Percentiles rank a stretch among this genome's conserved stretches.
Evolutionary conservation across 2,888 invertebrate species (phyloP).

Genomic region (Parascotia fuliginaria): DNA sequence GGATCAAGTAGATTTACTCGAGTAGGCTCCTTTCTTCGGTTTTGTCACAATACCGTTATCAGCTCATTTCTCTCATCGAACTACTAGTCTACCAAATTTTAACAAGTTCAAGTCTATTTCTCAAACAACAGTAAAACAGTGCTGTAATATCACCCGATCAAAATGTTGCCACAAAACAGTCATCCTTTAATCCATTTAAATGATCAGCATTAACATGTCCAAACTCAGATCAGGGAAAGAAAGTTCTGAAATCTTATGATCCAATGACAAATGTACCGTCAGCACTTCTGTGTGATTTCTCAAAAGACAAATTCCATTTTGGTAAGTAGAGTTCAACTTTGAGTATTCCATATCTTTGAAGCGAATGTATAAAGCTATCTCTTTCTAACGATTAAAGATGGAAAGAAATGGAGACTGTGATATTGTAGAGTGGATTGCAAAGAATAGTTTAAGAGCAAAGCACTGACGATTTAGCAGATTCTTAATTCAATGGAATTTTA

Average conservation of each 20-base stretch:
- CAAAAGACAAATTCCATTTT: constrained; percentile 45
- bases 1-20: too few relatives aligned
- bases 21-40: too few relatives aligned
- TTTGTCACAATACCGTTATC: too few relatives aligned
- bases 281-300: constrained; percentile 31
- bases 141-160: background rate
- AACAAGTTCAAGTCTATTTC: too few relatives aligned
- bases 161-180: background rate
- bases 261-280: constrained; percentile 29
- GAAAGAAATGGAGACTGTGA: constrained; percentile 10
- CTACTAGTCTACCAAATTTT: too few relatives aligned
- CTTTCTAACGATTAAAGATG: background rate
- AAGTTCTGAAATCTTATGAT: constrained; percentile 27
- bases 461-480: constrained; percentile 7
- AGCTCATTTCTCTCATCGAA: too few relatives aligned
- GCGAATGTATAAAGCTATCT: constrained; percentile 9
- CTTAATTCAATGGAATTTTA: constrained; percentile 12
- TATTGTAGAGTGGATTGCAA: constrained; percentile 17
- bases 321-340: constrained; percentile 32
- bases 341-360: constrained; percentile 33
- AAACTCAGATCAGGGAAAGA: constrained; percentile 21
- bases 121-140: background rate
- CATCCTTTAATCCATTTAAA: constrained; percentile 1
- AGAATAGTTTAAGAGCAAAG: constrained; percentile 22
- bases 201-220: constrained; percentile 16